Evolutionary conservation across 2,113 vertebrate species (phyloP).

Genomic region (Leucoraja erinaceus): DNA sequence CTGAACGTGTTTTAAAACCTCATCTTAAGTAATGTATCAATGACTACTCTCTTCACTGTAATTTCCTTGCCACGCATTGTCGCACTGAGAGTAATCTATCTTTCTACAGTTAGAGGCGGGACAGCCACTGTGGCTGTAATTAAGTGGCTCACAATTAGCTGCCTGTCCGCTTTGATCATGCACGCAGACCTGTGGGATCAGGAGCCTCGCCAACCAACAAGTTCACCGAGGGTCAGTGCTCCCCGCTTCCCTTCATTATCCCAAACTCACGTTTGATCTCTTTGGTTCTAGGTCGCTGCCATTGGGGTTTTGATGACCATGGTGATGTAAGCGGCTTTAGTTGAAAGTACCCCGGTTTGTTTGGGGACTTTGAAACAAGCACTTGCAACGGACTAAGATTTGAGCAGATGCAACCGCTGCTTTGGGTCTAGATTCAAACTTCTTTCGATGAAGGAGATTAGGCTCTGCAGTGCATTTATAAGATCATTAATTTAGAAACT

Average conservation of each 20-base stretch:
- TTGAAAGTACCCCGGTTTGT: neutral
- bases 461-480: no score
- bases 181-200: neutral
- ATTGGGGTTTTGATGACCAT: neutral
- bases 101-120: neutral
- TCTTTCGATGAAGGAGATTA: no score
- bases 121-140: neutral
- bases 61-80: neutral
- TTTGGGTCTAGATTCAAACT: no score
- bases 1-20: neutral
- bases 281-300: neutral
- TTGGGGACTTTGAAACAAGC: neutral
- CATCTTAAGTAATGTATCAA: neutral
- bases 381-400: neutral
- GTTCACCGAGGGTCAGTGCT: slow-evolving; percentile 2
- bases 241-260: neutral
- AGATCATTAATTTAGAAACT: no score
- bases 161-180: slow-evolving; percentile 23
- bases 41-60: neutral
- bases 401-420: no score
- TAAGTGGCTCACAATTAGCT: neutral
- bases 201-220: neutral
- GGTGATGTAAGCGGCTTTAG: neutral
- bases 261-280: neutral
- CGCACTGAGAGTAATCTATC: neutral